These are phyloP conservation scores for Nothocercus julius DNA, from an alignment of 2,113 vertebrate genomes.

Conservation along the genomic window DNA sequence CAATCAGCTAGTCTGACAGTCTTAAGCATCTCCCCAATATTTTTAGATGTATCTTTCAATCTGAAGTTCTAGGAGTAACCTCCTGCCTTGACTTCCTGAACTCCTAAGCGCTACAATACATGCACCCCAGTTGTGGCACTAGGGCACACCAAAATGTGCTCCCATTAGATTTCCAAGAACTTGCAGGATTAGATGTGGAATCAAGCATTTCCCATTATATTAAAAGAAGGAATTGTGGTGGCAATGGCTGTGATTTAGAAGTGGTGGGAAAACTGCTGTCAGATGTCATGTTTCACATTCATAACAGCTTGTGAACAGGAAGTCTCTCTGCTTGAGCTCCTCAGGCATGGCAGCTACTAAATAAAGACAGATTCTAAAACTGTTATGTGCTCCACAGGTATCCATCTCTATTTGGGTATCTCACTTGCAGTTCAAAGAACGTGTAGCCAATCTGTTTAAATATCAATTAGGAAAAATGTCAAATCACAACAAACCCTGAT, in stretches of 20 bases:
- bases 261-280: constrained; percentile 57
- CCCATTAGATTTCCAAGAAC: background rate
- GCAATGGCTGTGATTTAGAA: constrained; percentile 56
- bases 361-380: constrained; percentile 51
- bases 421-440: constrained; percentile 48
- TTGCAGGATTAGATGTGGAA: background rate
- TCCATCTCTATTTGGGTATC: constrained; percentile 31
- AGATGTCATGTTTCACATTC: constrained; percentile 70
- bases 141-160: background rate
- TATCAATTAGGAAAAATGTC: constrained; percentile 47
- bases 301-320: constrained; percentile 78
- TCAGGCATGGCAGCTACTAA: constrained; percentile 29
- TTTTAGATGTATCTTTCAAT: background rate
- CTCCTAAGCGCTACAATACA: background rate
- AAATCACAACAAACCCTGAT: background rate
- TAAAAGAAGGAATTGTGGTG: constrained; percentile 46
- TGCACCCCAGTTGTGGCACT: background rate
- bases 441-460: constrained; percentile 62
- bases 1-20: background rate
- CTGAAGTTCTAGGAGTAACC: background rate
- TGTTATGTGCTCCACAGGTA: constrained; percentile 52
- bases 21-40: background rate
- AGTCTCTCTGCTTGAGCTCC: constrained; percentile 74
- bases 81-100: background rate
- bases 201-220: constrained; percentile 32